Conservation (phyloP, 2,113 vertebrate genomes). For the Zosterops hypoxanthus region DNA sequence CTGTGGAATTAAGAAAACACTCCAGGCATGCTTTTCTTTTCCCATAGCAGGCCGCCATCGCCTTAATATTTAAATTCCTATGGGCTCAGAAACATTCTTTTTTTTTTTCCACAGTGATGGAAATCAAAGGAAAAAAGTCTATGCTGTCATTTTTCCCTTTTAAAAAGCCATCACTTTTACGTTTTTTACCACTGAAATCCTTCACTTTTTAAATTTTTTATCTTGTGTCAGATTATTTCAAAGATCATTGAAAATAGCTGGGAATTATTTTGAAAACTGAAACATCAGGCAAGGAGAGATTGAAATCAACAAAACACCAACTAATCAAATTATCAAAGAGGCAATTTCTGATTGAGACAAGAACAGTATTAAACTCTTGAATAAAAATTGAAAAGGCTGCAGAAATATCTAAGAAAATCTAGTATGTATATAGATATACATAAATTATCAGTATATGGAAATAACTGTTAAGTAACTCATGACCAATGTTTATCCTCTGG, state of each 20-base stretch:
- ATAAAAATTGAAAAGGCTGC: background rate
- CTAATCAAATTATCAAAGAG: background rate
- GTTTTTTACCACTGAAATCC: background rate
- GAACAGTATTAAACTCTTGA: background rate
- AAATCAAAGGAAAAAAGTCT: background rate
- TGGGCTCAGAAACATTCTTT: background rate
- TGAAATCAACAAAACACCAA: background rate
- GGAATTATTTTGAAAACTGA: background rate
- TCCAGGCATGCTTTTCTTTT: background rate
- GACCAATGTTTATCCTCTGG: rapidly evolving
- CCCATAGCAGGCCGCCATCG: background rate
- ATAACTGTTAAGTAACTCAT: background rate
- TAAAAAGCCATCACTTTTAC: background rate
- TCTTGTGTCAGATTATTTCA: background rate
- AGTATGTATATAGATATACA: background rate
- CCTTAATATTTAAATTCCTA: background rate
- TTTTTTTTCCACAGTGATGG: background rate
- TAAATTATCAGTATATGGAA: background rate
- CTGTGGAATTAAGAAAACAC: background rate
- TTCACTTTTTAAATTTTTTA: background rate
- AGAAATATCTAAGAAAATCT: background rate
- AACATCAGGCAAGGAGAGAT: background rate
- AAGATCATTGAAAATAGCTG: background rate
- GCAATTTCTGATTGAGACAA: background rate
- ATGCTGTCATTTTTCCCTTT: background rate